Percentiles rank a stretch among this genome's conserved stretches.
These are phyloP conservation scores for Epinotia ramella DNA, from an alignment of 2,888 invertebrate genomes.

Conservation along the genomic window DNA sequence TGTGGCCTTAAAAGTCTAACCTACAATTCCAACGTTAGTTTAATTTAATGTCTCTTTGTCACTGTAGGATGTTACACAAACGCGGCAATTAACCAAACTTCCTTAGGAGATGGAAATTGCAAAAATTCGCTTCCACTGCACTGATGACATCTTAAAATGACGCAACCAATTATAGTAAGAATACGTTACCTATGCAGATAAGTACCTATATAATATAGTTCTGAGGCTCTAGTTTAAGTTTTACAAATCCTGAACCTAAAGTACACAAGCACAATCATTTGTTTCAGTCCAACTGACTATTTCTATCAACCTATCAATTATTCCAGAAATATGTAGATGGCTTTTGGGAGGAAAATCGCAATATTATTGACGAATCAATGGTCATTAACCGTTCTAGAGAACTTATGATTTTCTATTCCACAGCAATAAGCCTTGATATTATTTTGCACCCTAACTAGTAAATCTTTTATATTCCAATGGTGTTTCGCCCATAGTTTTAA, in stretches of 20 bases:
- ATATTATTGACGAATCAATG: background rate
- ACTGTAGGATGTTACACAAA: slow-evolving; percentile 29
- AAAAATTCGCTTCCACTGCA: slow-evolving; percentile 49
- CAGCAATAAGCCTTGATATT: background rate
- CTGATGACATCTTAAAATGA: slow-evolving; percentile 51
- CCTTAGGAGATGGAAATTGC: slow-evolving; percentile 47
- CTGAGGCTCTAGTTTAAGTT: too few relatives aligned
- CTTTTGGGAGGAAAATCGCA: background rate
- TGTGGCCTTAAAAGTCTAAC: background rate
- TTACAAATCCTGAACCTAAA: background rate
- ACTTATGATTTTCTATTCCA: background rate
- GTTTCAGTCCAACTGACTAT: too few relatives aligned
- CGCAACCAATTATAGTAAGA: background rate
- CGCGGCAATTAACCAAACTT: slow-evolving; percentile 24
- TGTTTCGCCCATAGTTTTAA: background rate
- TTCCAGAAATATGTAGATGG: background rate
- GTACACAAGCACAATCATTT: background rate
- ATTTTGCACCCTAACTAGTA: background rate
- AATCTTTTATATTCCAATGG: background rate
- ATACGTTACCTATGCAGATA: background rate
- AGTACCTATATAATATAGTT: too few relatives aligned
- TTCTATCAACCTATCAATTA: background rate
- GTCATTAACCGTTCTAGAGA: background rate
- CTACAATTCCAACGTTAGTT: background rate
- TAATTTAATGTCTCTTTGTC: background rate